phyloP scores from a whole-genome alignment of 35 echinoderm and acorn worm genomes.

The Heliocidaris tuberculata region DNA sequence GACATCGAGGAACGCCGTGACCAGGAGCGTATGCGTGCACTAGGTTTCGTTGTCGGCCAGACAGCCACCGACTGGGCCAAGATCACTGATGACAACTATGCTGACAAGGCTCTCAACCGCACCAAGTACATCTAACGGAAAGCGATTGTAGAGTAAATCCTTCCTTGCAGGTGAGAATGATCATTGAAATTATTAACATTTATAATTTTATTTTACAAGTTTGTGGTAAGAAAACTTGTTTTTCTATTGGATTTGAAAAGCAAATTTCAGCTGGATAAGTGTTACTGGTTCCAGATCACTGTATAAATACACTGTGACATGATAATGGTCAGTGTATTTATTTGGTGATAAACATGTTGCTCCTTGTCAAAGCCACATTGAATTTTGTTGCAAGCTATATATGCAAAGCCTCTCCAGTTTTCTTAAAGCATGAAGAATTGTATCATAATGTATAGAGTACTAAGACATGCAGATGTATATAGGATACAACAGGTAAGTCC shows the following conservation, averaged over 20 bases:
- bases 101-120: constrained; percentile 94
- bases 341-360: no score
- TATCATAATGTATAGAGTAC: neutral
- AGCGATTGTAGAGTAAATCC: neutral
- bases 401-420: no score
- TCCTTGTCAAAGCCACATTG: no score
- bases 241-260: neutral
- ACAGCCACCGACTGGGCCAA: constrained; percentile 92
- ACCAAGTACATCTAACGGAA: constrained; percentile 85
- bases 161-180: constrained; percentile 19
- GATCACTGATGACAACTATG: constrained; percentile 95
- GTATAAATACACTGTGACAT: neutral
- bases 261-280: neutral
- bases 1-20: constrained; percentile 95
- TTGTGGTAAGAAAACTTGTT: constrained; percentile 21
- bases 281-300: neutral
- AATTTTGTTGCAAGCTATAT: no score
- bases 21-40: constrained; percentile 82
- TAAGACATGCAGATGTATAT: neutral
- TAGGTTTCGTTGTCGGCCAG: constrained; percentile 92
- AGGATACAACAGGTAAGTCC: neutral
- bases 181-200: neutral
- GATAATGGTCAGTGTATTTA: no score
- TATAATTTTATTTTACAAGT: neutral
- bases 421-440: no score